Base-by-base conservation (phyloP, 2,113 vertebrate species). In the Australoheros scitulus region DNA sequence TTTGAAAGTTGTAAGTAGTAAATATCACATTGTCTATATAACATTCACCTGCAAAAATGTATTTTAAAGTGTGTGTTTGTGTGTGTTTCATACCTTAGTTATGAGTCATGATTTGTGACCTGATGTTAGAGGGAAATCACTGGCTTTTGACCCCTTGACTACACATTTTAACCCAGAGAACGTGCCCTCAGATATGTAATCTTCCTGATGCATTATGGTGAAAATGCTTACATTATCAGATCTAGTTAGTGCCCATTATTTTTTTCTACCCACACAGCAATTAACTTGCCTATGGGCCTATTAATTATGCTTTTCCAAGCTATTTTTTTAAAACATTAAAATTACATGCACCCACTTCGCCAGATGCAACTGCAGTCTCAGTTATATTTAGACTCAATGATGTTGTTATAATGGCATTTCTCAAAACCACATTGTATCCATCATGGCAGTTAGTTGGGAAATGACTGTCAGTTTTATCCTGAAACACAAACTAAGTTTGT, bases 281-380 rank as follows among this genome's bases (percentile, higher is more conserved):
- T 88, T 77, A 11, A 77, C 82, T 84, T 76, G 47, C 70, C 47
- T 82, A 38, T 65, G 6, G 36, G 26, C 24, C 76, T 77, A 83
- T 82, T 80, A 70, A 86, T 88, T 81, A 83, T 77, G 11, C 11
- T 63, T 78, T 84, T 76, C 11, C 34, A 61, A n/a, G n/a, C 32
- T n/a, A 20, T 32, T 10, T 60, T 78, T 85, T 6, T 0, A 22
- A 84, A 87, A 72, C 77, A 57, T 43, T 75, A 24, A 68, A 38
- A 82, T 81, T 52, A 64, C 17, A 24, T 36, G 11, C n/a, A 24
- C 20, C 61, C 38, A 11, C 32, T 77, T 83, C 36, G 77, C 76
- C 72, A 79, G 38, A 63, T 82, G 29, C 56, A 80, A 56, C 36
- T 81, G 65, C 61, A 77, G 77, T 77, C 89, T 84, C 6, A 55